Evolutionary conservation across 2,797 vertebrate species (phyloP).

Genomic region (Pangasius djambal): DNA sequence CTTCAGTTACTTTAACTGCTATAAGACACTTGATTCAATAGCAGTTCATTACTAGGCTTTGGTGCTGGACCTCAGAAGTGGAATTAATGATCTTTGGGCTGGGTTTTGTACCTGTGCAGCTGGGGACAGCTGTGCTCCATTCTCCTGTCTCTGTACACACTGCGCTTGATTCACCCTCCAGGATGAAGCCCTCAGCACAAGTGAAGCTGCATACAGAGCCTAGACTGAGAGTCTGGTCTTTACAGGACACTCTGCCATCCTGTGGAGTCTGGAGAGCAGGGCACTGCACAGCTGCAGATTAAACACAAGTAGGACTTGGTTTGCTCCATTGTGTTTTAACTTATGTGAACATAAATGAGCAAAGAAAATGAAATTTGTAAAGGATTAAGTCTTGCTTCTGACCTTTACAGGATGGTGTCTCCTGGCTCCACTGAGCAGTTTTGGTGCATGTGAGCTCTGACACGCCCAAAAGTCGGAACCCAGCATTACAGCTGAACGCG

Average conservation of each 20-base stretch:
- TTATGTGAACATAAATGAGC: background rate
- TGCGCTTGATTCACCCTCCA: constrained; percentile 61
- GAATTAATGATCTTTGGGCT: no score
- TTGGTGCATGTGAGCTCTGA: constrained; percentile 68
- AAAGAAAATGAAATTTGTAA: no score
- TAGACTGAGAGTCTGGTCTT: constrained; percentile 14
- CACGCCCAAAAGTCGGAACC: constrained; percentile 70
- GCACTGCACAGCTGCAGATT: constrained; percentile 12
- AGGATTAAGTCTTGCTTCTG: constrained; percentile 32
- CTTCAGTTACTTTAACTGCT: background rate
- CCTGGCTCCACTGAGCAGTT: constrained; percentile 72
- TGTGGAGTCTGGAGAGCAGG: background rate
- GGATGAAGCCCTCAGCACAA: constrained; percentile 69
- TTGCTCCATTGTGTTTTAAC: background rate
- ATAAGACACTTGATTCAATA: background rate
- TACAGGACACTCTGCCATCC: constrained; percentile 11
- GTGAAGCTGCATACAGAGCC: constrained; percentile 72
- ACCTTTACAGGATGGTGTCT: constrained; percentile 75
- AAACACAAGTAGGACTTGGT: background rate
- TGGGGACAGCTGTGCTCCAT: constrained; percentile 67
- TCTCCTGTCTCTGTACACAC: constrained; percentile 69
- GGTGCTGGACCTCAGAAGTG: background rate
- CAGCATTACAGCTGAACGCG: constrained; percentile 72
- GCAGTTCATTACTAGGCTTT: background rate
- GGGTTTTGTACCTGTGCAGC: constrained; percentile 66